Base-by-base conservation (phyloP, 2,113 vertebrate genomes). In the Pluvialis apricaria region DNA sequence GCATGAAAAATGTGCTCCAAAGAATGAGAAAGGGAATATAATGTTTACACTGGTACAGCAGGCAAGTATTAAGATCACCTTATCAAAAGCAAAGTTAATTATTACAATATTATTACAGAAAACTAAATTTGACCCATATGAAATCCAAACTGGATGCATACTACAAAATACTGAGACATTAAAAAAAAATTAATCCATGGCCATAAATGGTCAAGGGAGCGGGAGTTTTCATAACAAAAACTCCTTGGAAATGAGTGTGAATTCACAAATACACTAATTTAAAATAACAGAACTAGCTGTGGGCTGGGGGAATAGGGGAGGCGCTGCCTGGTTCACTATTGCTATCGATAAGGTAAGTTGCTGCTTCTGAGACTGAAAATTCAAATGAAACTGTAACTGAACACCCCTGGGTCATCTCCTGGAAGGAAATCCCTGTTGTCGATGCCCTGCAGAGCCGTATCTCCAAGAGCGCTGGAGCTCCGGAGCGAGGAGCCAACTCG, bases 401-500 rank as follows among this genome's bases (percentile, higher is more conserved):
- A 66, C 34, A n/a, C 28, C 44, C 11, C 32, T 29, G 65, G 36
- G 36, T 21, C 32, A 21, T 6, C 34, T 44, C 61, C 13, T 13
- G 21, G 55, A 76, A n/a, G 0, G 1, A 88, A 71, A 44, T 4
- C 14, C 57, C 19, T n/a, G 26, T 13, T 45, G 29, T 38, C 28
- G 45, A 47, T 15, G 14, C 45, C 31, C 45, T 6, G 3, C 38
- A 52, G 36, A 58, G 16, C 49, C 45, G 13, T 34, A 45, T 21
- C 29, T 15, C 4, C 1, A 6, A 4, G 22, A 34, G 52, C 2
- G 2, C 26, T 1, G 4, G 36, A 82, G 40, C 31, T 47, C 29
- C 8, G 32, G 17, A 70, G 36, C 70, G 40, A 71, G 65, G 15
- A 58, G 29, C 32, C 42, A n/a, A 12, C 51, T 7, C 7, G 14